These are phyloP conservation scores for Xenentodon cancila DNA, from an alignment of 2,797 vertebrate species.

Conservation along the genomic window DNA sequence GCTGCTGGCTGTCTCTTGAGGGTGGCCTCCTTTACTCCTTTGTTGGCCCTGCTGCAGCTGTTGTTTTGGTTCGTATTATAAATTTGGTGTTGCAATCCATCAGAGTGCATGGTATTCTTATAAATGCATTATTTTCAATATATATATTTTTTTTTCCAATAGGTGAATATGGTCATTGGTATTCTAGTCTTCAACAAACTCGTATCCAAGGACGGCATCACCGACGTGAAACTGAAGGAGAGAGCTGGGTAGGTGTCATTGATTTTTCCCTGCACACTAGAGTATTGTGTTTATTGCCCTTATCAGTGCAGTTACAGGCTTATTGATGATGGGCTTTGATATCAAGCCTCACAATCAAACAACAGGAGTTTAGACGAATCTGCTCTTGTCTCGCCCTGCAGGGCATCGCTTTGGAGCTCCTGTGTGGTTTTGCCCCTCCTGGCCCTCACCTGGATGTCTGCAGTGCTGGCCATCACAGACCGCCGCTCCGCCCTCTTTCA, in stretches of 20 bases:
- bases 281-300: constrained; percentile 50
- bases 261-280: constrained; percentile 28
- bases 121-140: constrained; percentile 34
- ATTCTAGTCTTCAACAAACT: constrained; percentile 99
- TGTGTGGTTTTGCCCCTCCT: constrained; percentile 97
- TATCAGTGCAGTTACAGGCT: constrained; percentile 51
- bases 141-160: constrained; percentile 63
- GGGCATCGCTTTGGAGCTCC: constrained; percentile 98
- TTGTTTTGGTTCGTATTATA: constrained; percentile 90
- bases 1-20: constrained; percentile 98
- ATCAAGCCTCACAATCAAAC: constrained; percentile 33
- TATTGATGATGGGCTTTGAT: constrained; percentile 53
- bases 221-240: constrained; percentile 99
- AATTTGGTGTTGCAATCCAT: constrained; percentile 19
- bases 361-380: constrained; percentile 35
- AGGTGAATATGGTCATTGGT: constrained; percentile 99
- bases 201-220: constrained; percentile 99
- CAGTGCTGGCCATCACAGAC: constrained; percentile 97
- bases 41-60: constrained; percentile 96
- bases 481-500: constrained; percentile 97
- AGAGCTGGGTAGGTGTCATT: constrained; percentile 94
- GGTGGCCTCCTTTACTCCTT: constrained; percentile 97
- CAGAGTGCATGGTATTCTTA: constrained; percentile 2
- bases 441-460: constrained; percentile 99
- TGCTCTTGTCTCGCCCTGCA: constrained; percentile 64